phyloP scores from a whole-genome alignment of 2,113 vertebrate species.

The Trematomus loennbergii region DNA sequence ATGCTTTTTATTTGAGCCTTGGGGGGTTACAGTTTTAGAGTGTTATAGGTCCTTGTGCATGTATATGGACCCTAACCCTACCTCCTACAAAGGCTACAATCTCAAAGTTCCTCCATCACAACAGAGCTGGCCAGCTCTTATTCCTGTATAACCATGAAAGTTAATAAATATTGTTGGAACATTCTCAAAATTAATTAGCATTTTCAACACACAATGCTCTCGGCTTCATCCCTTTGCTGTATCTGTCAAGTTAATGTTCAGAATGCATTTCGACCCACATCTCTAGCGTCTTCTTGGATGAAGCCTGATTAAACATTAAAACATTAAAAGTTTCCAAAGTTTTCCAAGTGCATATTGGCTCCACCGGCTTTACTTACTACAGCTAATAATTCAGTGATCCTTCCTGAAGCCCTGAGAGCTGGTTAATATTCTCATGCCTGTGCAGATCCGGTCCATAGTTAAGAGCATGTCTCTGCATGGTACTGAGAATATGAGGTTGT shows the following conservation, averaged over 20 bases:
- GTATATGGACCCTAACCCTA: no score
- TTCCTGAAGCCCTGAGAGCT: conserved; percentile 17
- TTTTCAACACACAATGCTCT: not conserved
- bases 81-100: no score
- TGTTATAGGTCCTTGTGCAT: no score
- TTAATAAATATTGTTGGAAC: not conserved
- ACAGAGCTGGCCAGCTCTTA: not conserved
- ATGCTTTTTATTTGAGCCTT: no score
- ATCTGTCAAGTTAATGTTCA: not conserved
- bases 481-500: conserved; percentile 18
- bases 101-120: no score
- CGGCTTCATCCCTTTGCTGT: not conserved
- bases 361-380: conserved; percentile 8
- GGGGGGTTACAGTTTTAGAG: no score
- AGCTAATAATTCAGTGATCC: conserved; percentile 54
- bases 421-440: conserved; percentile 11
- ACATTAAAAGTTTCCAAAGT: conserved; percentile 49
- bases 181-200: not conserved
- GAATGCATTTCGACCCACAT: conserved; percentile 44
- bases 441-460: conserved; percentile 33
- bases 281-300: not conserved
- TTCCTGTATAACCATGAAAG: not conserved
- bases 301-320: conserved; percentile 62
- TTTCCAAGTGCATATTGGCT: conserved; percentile 37
- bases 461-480: conserved; percentile 19